Conservation (phyloP, 2,113 vertebrate genomes). For the Esox niger region DNA sequence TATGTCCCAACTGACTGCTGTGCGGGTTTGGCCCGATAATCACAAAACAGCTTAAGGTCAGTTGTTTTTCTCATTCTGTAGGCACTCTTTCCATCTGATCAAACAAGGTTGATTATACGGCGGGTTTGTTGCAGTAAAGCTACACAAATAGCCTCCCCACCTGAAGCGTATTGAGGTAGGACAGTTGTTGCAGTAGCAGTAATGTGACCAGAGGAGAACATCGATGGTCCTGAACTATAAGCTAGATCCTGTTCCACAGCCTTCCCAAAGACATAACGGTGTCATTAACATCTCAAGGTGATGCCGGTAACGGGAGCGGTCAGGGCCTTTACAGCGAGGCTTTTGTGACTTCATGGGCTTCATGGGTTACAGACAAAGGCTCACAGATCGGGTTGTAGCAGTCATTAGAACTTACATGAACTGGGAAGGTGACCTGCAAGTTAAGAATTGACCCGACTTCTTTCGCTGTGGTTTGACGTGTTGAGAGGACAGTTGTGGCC, state of each 20-base stretch:
- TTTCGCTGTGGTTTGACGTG: constrained; percentile 18
- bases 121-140: background rate
- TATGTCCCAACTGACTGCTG: background rate
- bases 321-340: background rate
- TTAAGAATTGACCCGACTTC: constrained; percentile 10
- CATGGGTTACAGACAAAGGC: background rate
- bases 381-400: background rate
- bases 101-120: background rate
- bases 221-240: background rate
- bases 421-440: constrained; percentile 3
- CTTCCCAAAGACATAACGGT: background rate
- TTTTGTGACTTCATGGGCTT: background rate
- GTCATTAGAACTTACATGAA: background rate
- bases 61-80: background rate
- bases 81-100: background rate
- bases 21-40: no score
- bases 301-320: background rate
- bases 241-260: background rate
- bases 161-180: no score
- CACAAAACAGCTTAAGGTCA: background rate
- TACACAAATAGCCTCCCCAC: background rate
- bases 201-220: background rate
- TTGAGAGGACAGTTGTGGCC: constrained; percentile 31
- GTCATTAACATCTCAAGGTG: background rate
- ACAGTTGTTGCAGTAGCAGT: background rate